phyloP scores from a whole-genome alignment of 2,888 invertebrate genomes.

The Gasteruption jaculator region DNA sequence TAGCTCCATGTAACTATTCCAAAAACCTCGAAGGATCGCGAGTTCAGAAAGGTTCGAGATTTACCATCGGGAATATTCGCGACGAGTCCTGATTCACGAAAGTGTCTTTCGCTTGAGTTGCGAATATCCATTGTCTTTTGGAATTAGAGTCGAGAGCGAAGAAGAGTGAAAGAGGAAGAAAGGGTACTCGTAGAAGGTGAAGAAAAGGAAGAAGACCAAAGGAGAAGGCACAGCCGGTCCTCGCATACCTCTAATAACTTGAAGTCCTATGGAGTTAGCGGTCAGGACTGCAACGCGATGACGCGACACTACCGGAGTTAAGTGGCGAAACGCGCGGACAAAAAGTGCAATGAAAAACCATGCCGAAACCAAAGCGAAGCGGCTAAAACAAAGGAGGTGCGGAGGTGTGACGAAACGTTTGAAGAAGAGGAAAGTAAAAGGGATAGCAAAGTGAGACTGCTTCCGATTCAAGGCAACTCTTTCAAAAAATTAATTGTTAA shows the following conservation, averaged over 20 bases:
- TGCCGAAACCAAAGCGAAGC: constrained; percentile 39
- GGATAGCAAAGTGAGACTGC: constrained; percentile 6
- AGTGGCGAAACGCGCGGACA: constrained; percentile 49
- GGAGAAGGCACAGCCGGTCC: constrained; percentile 18
- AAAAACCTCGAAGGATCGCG: too few species aligned
- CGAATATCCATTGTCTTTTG: constrained; percentile 31
- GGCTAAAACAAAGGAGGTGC: constrained; percentile 46
- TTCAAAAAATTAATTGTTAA: too few species aligned
- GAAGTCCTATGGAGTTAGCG: constrained; percentile 31
- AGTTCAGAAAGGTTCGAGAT: too few species aligned
- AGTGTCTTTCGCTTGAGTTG: constrained; percentile 17
- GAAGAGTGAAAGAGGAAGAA: neutral
- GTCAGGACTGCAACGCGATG: constrained; percentile 38
- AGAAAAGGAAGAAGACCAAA: constrained; percentile 14
- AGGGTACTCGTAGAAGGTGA: neutral
- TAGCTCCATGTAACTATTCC: too few species aligned
- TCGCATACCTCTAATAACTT: constrained; percentile 42
- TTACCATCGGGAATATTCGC: too few species aligned
- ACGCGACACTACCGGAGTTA: constrained; percentile 49
- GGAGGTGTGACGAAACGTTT: constrained; percentile 47
- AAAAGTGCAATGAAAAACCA: constrained; percentile 39
- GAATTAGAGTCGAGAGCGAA: constrained; percentile 28
- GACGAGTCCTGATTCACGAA: too few species aligned
- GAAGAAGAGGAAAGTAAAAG: constrained; percentile 18
- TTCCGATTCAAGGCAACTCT: too few species aligned